Conservation (phyloP, 64 coral and sea anemone genomes). For the Montipora capricornis region DNA sequence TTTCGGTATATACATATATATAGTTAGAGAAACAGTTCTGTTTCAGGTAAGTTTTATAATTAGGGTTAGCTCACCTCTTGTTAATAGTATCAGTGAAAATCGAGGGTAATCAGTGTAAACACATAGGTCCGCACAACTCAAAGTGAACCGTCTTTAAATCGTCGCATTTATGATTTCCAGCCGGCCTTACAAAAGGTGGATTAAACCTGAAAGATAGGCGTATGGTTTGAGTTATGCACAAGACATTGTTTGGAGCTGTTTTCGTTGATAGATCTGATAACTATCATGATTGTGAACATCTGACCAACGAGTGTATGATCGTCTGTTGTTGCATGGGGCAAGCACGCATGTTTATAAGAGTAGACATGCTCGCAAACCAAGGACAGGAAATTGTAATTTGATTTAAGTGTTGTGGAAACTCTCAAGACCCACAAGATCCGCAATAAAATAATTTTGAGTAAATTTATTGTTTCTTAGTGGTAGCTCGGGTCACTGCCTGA, state of each 20-base stretch:
- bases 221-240: neutral
- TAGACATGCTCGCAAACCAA: neutral
- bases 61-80: neutral
- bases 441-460: too few relatives aligned
- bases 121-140: too few relatives aligned
- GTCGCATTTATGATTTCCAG: neutral
- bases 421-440: neutral
- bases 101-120: too few relatives aligned
- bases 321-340: too few relatives aligned
- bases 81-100: neutral
- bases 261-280: neutral
- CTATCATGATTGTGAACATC: neutral
- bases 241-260: too few relatives aligned
- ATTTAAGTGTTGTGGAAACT: neutral
- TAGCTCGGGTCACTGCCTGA: neutral
- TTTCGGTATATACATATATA: too few relatives aligned
- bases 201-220: neutral
- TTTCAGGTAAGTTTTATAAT: neutral
- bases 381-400: neutral
- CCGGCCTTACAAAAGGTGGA: neutral
- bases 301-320: neutral
- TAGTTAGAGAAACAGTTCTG: neutral
- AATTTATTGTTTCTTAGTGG: too few relatives aligned
- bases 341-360: neutral
- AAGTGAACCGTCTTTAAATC: neutral